These are phyloP conservation scores for Elegia similella DNA, from an alignment of 2,888 invertebrate genomes.

Conservation along the genomic window DNA sequence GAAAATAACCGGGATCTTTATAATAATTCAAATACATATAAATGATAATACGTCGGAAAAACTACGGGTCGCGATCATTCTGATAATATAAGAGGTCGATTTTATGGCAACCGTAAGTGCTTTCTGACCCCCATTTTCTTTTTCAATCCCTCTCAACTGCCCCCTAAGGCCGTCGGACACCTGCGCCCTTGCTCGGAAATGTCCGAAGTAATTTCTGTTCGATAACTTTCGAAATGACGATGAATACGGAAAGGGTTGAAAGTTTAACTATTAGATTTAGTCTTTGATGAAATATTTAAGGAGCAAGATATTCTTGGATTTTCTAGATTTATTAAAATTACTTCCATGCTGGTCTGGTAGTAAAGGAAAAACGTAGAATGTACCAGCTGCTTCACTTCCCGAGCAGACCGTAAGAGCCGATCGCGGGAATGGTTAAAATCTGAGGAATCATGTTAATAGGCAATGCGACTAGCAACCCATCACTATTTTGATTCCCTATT, in stretches of 20 bases:
- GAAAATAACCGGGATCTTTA: slow-evolving; percentile 4
- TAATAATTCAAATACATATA: slow-evolving; percentile 24
- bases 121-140: slow-evolving; percentile 64
- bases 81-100: slow-evolving; percentile 51
- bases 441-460: no score
- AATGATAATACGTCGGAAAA: slow-evolving; percentile 35
- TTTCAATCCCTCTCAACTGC: slow-evolving; percentile 61
- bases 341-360: no score
- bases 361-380: no score
- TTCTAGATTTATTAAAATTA: neutral
- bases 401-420: no score
- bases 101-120: slow-evolving; percentile 53
- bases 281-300: neutral
- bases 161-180: slow-evolving; percentile 57
- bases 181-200: slow-evolving; percentile 39
- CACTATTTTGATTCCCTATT: no score
- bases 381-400: no score
- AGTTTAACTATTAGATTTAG: neutral
- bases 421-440: no score
- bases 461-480: no score
- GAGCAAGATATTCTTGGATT: no score
- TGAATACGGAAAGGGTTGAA: slow-evolving; percentile 3
- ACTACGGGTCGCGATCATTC: slow-evolving; percentile 36
- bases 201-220: slow-evolving; percentile 17
- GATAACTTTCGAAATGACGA: slow-evolving; percentile 20